These are phyloP conservation scores for Aphaenogaster ashmeadi DNA, from an alignment of 1,140 invertebrate genomes.

Conservation along the genomic window DNA sequence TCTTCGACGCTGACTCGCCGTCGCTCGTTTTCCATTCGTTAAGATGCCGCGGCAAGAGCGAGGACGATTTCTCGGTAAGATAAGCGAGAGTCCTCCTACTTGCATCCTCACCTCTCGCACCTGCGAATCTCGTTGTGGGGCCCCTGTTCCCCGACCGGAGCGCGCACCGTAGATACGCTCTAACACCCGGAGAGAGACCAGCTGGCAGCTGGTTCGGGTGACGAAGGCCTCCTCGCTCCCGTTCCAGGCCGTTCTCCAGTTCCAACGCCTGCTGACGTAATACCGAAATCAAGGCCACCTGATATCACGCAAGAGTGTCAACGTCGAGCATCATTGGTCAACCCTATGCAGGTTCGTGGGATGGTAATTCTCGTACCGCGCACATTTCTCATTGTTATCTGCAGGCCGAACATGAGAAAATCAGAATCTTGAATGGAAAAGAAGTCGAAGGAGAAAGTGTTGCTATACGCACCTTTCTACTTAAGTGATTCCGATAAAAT, in stretches of 20 bases:
- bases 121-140: conserved; percentile 70
- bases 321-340: background rate
- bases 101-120: conserved; percentile 72
- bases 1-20: conserved; percentile 29
- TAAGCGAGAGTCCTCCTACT: conserved; percentile 67
- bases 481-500: background rate
- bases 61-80: conserved; percentile 80
- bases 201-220: conserved; percentile 17
- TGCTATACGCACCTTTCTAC: background rate
- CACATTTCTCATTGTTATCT: background rate
- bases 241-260: conserved; percentile 47
- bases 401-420: background rate
- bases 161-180: conserved; percentile 3
- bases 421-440: background rate
- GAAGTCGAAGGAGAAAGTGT: background rate
- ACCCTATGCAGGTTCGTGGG: background rate
- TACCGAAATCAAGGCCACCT: conserved; percentile 47
- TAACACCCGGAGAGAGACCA: conserved; percentile 40
- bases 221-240: conserved; percentile 37
- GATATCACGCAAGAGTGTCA: conserved; percentile 31
- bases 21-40: conserved; percentile 78
- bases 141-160: conserved; percentile 7
- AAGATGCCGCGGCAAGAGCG: conserved; percentile 74
- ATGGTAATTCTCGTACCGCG: background rate
- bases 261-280: conserved; percentile 44